phyloP scores from a whole-genome alignment of 2,888 invertebrate genomes.

The Choristoneura rosaceana region DNA sequence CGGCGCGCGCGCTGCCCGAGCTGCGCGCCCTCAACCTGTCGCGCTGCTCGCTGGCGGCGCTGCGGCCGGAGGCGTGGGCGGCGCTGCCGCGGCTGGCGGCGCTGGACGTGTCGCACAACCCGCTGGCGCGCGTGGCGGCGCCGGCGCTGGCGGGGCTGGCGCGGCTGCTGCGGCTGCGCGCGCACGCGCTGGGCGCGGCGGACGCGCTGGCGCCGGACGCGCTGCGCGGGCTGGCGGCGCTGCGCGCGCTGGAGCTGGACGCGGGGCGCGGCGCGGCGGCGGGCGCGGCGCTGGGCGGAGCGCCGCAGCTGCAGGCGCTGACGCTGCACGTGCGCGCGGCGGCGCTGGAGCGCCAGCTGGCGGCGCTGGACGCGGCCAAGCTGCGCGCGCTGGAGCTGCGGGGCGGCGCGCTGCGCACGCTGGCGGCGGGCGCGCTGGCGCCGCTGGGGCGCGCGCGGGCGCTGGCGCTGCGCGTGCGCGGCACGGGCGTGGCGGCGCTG shows the following conservation, averaged over 20 bases:
- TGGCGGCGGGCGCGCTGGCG: slow-evolving; percentile 89
- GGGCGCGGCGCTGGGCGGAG: slow-evolving; percentile 63
- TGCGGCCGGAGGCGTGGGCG: slow-evolving; percentile 89
- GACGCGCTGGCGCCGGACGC: slow-evolving; percentile 89
- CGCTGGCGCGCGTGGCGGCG: slow-evolving; percentile 88
- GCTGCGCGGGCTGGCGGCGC: slow-evolving; percentile 86
- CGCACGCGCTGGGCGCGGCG: slow-evolving; percentile 88
- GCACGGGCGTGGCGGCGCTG: slow-evolving; percentile 89
- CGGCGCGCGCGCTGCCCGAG: slow-evolving; percentile 88
- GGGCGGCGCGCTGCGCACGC: slow-evolving; percentile 88
- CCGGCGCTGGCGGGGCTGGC: slow-evolving; percentile 87
- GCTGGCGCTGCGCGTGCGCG: slow-evolving; percentile 88
- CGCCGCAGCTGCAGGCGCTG: slow-evolving; percentile 59
- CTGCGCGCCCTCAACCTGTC: slow-evolving; percentile 62
- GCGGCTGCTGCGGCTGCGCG: slow-evolving; percentile 89
- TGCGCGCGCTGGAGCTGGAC: slow-evolving; percentile 88
- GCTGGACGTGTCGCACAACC: slow-evolving; percentile 92
- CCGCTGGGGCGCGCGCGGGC: slow-evolving; percentile 89
- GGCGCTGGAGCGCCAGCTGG: slow-evolving; percentile 88
- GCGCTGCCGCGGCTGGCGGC: slow-evolving; percentile 87
- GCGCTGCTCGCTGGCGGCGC: slow-evolving; percentile 72
- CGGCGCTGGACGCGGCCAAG: slow-evolving; percentile 89
- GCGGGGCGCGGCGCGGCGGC: slow-evolving; percentile 87
- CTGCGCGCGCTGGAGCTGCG: slow-evolving; percentile 90
- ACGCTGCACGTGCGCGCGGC: slow-evolving; percentile 87